Evolutionary conservation across 2,113 vertebrate species (phyloP), one percentile per base, ranked within the genome.

Genomic region (Cyrtonyx montezumae): DNA sequence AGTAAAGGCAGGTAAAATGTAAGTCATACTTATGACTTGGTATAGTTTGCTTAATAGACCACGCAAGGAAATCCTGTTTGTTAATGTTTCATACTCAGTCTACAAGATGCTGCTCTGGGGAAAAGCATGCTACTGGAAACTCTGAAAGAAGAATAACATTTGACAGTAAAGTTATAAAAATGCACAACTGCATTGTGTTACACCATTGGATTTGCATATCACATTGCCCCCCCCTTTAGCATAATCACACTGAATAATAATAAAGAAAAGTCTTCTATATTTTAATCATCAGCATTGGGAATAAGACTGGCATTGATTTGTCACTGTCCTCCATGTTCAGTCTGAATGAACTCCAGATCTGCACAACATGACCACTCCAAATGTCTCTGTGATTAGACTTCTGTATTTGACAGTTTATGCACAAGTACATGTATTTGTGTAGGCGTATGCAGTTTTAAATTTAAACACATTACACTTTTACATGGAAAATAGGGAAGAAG

Each of bases 101-200:
- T 12, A 55, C 48, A 17, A 17, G 14, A 25, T 87, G 53, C 42
- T 53, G 11, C 37, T 8, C 0, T 43, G 20, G 30, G 53, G 12
- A 28, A 48, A 43, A 86, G 26, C 7, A 34, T 13, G 1, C 2
- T 42, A 28, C 10, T 16, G 36, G 9, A 62, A 83, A 34, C 22
- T 56, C 1, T 32, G 30, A 59, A 10, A 40, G 40, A 48, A 73
- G 71, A 32, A 7, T 34, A 34, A 5, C 42, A 45, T 3, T 59
- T 19, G 26, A 10, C 5, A n/a, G 20, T 4, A n/a, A 1, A 42
- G 30, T n/a, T 37, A 6, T 1, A 42, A 32, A 23, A 9, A 19
- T 0, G 43, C 45, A 20, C 21, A 36, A 2, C 45, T 30, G 49
- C 62, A 46, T n/a, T 67, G 43, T 46, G 28, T 46, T 67, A n/a